phyloP scores from a whole-genome alignment of 2,888 invertebrate species.

The Lepidocyrtoides sp. region DNA sequence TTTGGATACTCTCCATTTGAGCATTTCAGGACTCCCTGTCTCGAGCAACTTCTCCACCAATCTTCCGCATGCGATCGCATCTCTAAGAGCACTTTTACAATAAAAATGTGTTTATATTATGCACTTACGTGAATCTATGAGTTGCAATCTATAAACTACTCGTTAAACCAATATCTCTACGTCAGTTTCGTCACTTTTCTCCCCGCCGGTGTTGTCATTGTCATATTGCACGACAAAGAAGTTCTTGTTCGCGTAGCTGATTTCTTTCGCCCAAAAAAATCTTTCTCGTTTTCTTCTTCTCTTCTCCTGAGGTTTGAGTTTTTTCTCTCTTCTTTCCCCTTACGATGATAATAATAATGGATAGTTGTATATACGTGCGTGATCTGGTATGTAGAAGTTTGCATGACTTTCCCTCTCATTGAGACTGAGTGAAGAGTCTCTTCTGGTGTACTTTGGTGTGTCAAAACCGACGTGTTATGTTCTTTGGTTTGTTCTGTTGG shows the following conservation, averaged over 20 bases:
- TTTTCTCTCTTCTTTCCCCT: conserved; percentile 38
- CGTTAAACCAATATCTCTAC: conserved; percentile 7
- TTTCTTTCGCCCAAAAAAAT: conserved; percentile 67
- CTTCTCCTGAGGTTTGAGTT: conserved; percentile 72
- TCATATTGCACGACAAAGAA: conserved; percentile 63
- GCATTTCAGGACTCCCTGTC: too few species aligned
- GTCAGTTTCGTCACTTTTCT: conserved; percentile 66
- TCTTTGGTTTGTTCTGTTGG: conserved; percentile 73
- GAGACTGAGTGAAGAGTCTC: conserved; percentile 72
- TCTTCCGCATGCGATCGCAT: neutral
- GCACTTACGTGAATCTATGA: neutral
- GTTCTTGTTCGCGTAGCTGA: conserved; percentile 64
- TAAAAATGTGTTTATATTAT: neutral
- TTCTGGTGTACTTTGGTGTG: conserved; percentile 68
- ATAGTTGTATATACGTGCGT: conserved; percentile 8
- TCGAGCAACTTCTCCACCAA: neutral
- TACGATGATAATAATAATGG: conserved; percentile 63
- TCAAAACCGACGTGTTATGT: conserved; percentile 79
- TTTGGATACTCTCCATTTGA: too few species aligned
- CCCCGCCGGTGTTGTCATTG: conserved; percentile 75
- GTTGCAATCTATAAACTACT: neutral
- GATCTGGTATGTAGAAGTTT: neutral
- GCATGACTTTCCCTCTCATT: conserved; percentile 60
- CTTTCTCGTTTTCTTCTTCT: conserved; percentile 48
- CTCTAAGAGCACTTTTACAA: neutral